Conservation (phyloP, 2,888 invertebrate species). For the Labia minor region DNA sequence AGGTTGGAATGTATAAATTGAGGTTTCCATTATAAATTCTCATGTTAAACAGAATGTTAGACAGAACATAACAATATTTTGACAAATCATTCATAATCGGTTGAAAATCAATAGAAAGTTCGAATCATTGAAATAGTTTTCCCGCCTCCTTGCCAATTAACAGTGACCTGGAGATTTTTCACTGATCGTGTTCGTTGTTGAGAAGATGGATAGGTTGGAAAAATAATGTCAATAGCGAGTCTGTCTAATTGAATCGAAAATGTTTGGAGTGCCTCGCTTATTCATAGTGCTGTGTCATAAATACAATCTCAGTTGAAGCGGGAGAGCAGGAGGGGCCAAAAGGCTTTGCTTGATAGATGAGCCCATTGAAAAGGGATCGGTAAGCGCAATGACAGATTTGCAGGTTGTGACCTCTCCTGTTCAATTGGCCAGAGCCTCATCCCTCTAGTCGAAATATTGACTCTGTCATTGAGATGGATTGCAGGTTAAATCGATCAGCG, state of each 20-base stretch:
- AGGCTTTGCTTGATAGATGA: background rate
- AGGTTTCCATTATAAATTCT: too few species aligned
- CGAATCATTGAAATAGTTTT: too few species aligned
- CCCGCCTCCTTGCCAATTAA: too few species aligned
- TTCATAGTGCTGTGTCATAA: constrained; percentile 1
- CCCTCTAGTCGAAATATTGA: constrained; percentile 1
- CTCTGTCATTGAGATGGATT: background rate
- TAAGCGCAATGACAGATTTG: background rate
- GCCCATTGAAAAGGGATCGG: constrained; percentile 13
- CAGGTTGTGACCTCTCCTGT: background rate
- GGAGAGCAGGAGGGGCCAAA: background rate
- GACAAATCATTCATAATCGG: too few species aligned
- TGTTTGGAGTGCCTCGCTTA: background rate
- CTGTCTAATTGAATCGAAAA: too few species aligned
- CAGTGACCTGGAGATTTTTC: too few species aligned
- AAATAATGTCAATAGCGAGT: background rate
- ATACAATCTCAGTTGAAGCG: background rate
- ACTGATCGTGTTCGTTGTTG: background rate
- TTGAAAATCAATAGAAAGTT: too few species aligned
- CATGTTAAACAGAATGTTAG: too few species aligned
- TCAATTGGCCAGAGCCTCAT: background rate
- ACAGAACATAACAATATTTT: too few species aligned
- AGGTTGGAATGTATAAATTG: too few species aligned
- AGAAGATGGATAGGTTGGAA: background rate
- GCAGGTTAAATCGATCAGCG: background rate